Evolutionary conservation across 1,140 invertebrate genomes (phyloP).

Genomic region (Araneus ventricosus): DNA sequence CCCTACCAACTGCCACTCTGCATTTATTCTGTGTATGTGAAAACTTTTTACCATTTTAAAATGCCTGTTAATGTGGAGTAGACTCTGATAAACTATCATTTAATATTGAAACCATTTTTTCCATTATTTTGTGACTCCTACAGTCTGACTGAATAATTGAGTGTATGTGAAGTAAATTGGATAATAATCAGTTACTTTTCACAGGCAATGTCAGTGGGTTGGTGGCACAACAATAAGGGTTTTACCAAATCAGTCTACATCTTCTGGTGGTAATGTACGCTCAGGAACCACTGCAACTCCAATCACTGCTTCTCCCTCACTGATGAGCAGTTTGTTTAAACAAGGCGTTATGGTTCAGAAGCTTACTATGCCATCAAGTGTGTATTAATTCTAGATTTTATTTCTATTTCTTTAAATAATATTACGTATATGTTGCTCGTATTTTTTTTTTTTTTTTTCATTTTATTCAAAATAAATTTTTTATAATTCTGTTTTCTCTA

Average conservation of each 20-base stretch:
- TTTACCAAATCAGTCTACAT: conserved; percentile 58
- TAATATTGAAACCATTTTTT: too few relatives aligned
- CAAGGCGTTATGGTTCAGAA: conserved; percentile 97
- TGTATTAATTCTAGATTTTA: conserved; percentile 63
- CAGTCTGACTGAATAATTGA: too few relatives aligned
- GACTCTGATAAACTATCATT: too few relatives aligned
- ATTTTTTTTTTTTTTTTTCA: too few relatives aligned
- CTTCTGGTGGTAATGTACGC: conserved; percentile 25
- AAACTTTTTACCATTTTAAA: too few relatives aligned
- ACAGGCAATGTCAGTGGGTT: conserved; percentile 71
- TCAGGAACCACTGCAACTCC: conserved; percentile 64
- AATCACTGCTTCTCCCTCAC: conserved; percentile 61
- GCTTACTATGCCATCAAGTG: conserved; percentile 92
- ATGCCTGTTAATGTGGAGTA: too few relatives aligned
- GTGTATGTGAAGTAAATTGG: too few relatives aligned
- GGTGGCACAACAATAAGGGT: conserved; percentile 72
- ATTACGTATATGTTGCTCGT: not conserved
- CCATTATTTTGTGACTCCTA: too few relatives aligned
- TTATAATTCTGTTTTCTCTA: conserved; percentile 80
- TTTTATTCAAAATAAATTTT: too few relatives aligned
- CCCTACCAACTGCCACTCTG: too few relatives aligned
- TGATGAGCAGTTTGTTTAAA: conserved; percentile 76
- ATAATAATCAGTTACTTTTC: not conserved
- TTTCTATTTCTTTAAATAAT: not conserved
- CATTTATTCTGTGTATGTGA: too few relatives aligned